Conservation (phyloP, 1,140 invertebrate genomes). For the Dreissena polymorpha region DNA sequence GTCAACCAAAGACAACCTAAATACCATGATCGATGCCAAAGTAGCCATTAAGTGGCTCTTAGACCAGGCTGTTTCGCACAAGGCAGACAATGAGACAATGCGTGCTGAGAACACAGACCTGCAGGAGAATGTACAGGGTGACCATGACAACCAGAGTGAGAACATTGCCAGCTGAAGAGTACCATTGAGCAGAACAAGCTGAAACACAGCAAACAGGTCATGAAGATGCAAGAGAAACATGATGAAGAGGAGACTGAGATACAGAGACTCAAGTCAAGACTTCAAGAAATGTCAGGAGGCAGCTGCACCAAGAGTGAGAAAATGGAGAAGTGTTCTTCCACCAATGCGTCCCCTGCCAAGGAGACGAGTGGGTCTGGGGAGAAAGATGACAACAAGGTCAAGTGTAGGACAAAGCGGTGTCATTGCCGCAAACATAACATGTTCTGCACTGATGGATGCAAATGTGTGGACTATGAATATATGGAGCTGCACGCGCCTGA, state of each 20-base stretch:
- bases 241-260: conserved; percentile 72
- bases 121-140: conserved; percentile 43
- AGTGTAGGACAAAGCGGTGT: too few species aligned
- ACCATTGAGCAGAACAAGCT: conserved; percentile 61
- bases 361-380: too few species aligned
- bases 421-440: too few species aligned
- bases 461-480: too few species aligned
- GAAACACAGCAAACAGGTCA: conserved; percentile 64
- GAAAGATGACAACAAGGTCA: too few species aligned
- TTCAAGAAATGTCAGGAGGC: conserved; percentile 67
- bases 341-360: too few species aligned
- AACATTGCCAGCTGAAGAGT: conserved; percentile 60
- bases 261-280: conserved; percentile 63
- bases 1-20: conserved; percentile 76
- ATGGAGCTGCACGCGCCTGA: too few species aligned
- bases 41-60: conserved; percentile 78
- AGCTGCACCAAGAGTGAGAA: conserved; percentile 70
- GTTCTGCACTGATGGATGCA: too few species aligned
- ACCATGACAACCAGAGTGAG: conserved; percentile 62
- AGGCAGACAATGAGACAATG: conserved; percentile 60
- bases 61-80: conserved; percentile 72
- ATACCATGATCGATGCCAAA: conserved; percentile 80
- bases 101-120: conserved; percentile 63
- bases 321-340: conserved; percentile 73
- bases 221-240: conserved; percentile 64